Conservation (phyloP, 2,113 vertebrate genomes). For the Dicrurus megarhynchus region DNA sequence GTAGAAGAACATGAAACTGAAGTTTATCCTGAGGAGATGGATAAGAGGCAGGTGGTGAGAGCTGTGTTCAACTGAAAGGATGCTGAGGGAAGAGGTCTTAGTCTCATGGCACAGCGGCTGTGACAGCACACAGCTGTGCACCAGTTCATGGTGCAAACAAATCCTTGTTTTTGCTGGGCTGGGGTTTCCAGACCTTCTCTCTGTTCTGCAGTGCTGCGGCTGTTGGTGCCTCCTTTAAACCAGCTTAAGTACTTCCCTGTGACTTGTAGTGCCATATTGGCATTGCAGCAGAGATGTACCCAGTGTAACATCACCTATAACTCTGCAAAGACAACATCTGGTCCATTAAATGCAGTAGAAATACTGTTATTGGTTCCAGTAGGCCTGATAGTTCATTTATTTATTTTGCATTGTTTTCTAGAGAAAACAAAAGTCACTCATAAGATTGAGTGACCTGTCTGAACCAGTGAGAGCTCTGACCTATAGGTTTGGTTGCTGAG, state of each 20-base stretch:
- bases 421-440: neutral
- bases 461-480: neutral
- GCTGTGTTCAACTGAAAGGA: neutral
- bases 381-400: neutral
- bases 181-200: neutral
- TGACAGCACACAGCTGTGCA: neutral
- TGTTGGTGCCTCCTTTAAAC: neutral
- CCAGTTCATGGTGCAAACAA: neutral
- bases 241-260: neutral
- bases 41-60: neutral
- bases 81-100: neutral
- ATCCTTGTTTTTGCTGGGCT: neutral
- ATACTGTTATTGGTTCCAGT: neutral
- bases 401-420: neutral
- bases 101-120: neutral
- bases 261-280: neutral
- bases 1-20: neutral
- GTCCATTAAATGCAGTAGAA: neutral
- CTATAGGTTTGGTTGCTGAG: neutral
- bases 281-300: neutral
- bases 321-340: constrained; percentile 18
- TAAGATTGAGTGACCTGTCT: neutral
- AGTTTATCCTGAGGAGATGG: neutral
- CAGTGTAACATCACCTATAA: neutral
- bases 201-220: neutral